phyloP scores from a whole-genome alignment of 1,140 invertebrate species.

The Uloborus diversus region DNA sequence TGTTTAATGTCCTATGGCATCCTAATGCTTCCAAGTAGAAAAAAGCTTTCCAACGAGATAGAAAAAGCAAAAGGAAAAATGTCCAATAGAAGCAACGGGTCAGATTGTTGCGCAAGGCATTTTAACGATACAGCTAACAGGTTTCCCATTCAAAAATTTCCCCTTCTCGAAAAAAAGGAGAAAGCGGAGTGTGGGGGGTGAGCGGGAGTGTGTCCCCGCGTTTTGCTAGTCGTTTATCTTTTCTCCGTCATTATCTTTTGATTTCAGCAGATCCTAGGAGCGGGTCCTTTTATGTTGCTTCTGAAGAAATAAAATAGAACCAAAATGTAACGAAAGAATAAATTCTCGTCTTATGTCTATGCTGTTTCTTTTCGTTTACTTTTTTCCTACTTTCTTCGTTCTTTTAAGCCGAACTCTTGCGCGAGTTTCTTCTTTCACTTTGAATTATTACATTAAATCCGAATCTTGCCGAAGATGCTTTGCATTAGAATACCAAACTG shows the following conservation, averaged over 20 bases:
- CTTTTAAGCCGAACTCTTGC: not conserved
- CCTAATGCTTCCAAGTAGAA: slow-evolving; percentile 1
- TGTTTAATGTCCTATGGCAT: slow-evolving; percentile 26
- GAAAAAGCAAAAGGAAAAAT: too few species aligned
- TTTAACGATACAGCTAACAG: slow-evolving; percentile 49
- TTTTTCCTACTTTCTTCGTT: not conserved
- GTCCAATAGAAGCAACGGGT: not conserved
- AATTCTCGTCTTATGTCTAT: too few species aligned
- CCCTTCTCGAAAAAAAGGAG: not conserved
- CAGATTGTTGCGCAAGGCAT: slow-evolving; percentile 33
- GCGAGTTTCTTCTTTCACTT: not conserved
- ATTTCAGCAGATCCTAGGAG: slow-evolving; percentile 18
- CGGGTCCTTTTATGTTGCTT: slow-evolving; percentile 20
- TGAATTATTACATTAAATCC: slow-evolving; percentile 48
- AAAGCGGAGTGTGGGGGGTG: not conserved
- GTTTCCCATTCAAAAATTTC: slow-evolving; percentile 19
- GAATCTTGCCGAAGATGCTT: slow-evolving; percentile 12
- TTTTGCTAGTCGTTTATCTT: slow-evolving; percentile 46
- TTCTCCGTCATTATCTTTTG: slow-evolving; percentile 52
- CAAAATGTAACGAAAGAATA: too few species aligned
- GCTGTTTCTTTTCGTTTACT: too few species aligned
- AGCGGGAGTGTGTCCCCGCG: not conserved
- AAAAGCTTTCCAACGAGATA: too few species aligned
- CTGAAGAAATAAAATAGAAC: not conserved
- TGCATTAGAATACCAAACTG: slow-evolving; percentile 38